These are phyloP conservation scores for Gymnarchus niloticus DNA, from an alignment of 2,113 vertebrate genomes.

Conservation along the genomic window DNA sequence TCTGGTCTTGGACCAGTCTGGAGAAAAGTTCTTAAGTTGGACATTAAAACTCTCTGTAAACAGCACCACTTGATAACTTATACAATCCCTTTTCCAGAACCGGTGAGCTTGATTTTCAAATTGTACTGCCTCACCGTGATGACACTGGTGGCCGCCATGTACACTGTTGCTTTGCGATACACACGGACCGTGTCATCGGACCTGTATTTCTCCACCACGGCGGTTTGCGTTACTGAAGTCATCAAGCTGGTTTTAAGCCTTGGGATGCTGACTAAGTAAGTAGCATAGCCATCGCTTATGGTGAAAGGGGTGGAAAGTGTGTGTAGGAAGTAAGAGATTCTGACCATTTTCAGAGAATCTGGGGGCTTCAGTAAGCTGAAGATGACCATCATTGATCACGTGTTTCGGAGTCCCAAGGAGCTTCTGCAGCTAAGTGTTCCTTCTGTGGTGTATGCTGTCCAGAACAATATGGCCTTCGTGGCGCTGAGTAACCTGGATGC, in stretches of 20 bases:
- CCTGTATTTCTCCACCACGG: slow-evolving; percentile 88
- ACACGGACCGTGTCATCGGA: slow-evolving; percentile 72
- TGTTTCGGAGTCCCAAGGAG: slow-evolving; percentile 76
- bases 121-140: slow-evolving; percentile 91
- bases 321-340: no score
- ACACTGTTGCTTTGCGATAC: slow-evolving; percentile 79
- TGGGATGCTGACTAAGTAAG: slow-evolving; percentile 86
- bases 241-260: slow-evolving; percentile 84
- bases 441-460: slow-evolving; percentile 86
- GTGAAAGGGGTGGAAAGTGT: no score
- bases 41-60: no score
- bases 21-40: no score
- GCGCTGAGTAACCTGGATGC: slow-evolving; percentile 94
- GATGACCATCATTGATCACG: slow-evolving; percentile 68
- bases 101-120: slow-evolving; percentile 82
- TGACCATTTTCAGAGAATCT: slow-evolving; percentile 69
- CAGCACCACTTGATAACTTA: no score
- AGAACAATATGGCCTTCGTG: slow-evolving; percentile 97
- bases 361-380: slow-evolving; percentile 67
- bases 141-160: slow-evolving; percentile 89
- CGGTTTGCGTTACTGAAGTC: slow-evolving; percentile 84
- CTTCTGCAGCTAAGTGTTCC: slow-evolving; percentile 88
- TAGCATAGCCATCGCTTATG: slow-evolving; percentile 24
- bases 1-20: background rate
- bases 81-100: slow-evolving; percentile 61